These are phyloP conservation scores for Pteropus rufus DNA, from an alignment of 2,797 vertebrate species.

Conservation along the genomic window DNA sequence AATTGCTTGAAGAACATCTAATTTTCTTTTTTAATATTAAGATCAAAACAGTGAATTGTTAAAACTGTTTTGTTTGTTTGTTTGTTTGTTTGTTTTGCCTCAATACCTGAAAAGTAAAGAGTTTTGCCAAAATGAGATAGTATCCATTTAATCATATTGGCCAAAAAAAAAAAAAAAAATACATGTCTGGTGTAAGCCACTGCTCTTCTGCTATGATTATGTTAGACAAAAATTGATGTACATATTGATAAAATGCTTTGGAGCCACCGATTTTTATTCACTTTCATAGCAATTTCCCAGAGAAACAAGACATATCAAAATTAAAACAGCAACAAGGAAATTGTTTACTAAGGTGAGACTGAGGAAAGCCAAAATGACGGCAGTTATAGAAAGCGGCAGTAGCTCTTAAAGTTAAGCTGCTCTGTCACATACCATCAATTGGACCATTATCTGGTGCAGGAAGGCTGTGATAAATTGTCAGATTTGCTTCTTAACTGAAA, in stretches of 20 bases:
- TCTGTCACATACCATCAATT: conserved; percentile 83
- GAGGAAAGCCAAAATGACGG: conserved; percentile 80
- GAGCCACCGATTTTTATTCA: conserved; percentile 70
- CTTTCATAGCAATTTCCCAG: conserved; percentile 65
- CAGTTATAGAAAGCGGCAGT: conserved; percentile 72
- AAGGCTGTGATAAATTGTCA: conserved; percentile 84
- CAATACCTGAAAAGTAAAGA: background rate
- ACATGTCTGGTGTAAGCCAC: background rate
- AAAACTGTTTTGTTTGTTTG: background rate
- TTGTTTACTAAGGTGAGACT: conserved; percentile 75
- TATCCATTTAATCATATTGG: background rate
- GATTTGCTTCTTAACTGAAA: conserved; percentile 82
- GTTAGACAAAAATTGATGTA: conserved; percentile 34
- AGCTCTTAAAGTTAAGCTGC: conserved; percentile 82
- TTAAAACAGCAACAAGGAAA: conserved; percentile 76
- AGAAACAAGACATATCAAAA: conserved; percentile 76
- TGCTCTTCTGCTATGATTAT: background rate
- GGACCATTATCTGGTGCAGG: conserved; percentile 82
- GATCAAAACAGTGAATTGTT: background rate
- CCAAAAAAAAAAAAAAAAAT: background rate
- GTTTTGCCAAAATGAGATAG: background rate
- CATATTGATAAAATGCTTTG: conserved; percentile 43
- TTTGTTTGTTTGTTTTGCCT: background rate
- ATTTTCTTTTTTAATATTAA: background rate
- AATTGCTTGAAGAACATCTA: background rate